These are phyloP conservation scores for Epizoanthus scotinus DNA, from an alignment of 92 coral and sea anemone species.

Conservation along the genomic window DNA sequence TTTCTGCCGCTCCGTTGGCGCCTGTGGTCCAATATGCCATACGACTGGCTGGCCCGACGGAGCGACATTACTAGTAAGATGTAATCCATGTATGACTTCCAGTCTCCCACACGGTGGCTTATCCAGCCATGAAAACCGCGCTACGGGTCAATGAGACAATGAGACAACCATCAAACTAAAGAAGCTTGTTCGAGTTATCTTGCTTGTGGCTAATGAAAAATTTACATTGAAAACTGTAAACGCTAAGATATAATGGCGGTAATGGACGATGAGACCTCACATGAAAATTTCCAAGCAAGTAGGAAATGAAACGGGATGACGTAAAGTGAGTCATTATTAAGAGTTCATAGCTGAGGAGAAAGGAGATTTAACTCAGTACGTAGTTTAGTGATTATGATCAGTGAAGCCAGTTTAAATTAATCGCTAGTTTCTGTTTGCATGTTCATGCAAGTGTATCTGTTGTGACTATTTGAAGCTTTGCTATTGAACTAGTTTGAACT, in stretches of 20 bases:
- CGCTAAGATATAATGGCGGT: background rate
- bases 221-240: background rate
- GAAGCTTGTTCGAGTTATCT: background rate
- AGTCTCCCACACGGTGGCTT: too few species aligned
- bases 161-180: slow-evolving; percentile 8
- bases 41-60: too few species aligned
- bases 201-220: slow-evolving; percentile 18
- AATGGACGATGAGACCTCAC: background rate
- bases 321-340: background rate
- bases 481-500: too few species aligned
- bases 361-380: too few species aligned
- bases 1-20: too few species aligned
- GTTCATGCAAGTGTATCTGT: too few species aligned
- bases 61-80: too few species aligned
- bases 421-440: too few species aligned
- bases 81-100: background rate
- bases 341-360: background rate
- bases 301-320: background rate
- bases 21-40: too few species aligned
- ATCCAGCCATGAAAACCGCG: background rate
- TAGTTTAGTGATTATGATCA: too few species aligned
- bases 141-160: slow-evolving; percentile 2
- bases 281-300: background rate
- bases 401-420: too few species aligned
- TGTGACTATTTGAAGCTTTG: too few species aligned